Evolutionary conservation across 2,888 invertebrate genomes (phyloP).

Genomic region (Myopa tessellatipennis): DNA sequence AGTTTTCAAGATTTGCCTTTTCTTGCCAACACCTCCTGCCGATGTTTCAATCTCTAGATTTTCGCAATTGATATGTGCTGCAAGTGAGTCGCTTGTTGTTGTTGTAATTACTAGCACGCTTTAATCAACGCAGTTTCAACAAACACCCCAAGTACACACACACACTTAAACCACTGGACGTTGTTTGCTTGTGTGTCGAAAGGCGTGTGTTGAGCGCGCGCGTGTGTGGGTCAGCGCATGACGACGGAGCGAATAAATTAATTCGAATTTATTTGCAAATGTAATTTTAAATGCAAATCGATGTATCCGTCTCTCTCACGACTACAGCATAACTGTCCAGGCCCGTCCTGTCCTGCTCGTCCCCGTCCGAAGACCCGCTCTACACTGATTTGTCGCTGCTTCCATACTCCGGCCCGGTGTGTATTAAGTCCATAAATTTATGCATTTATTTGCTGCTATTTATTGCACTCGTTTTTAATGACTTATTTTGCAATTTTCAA

Average conservation of each 20-base stretch:
- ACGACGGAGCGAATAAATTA: slow-evolving; percentile 37
- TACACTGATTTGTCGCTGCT: not conserved
- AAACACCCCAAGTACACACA: not conserved
- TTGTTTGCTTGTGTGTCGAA: not conserved
- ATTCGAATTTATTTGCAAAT: slow-evolving; percentile 45
- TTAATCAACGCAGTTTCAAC: slow-evolving; percentile 25
- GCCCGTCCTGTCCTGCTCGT: slow-evolving; percentile 3
- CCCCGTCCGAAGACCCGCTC: not conserved
- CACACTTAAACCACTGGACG: not conserved
- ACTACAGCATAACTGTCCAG: not conserved
- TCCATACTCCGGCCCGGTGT: not conserved
- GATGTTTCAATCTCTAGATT: slow-evolving; percentile 37
- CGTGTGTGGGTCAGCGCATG: slow-evolving; percentile 29
- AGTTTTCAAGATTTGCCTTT: not conserved
- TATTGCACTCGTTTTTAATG: slow-evolving; percentile 61
- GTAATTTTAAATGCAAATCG: slow-evolving; percentile 49
- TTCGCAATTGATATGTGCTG: slow-evolving; percentile 8
- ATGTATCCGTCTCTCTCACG: slow-evolving; percentile 3
- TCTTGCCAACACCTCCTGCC: not conserved
- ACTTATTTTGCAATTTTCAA: slow-evolving; percentile 55
- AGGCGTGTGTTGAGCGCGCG: slow-evolving; percentile 5
- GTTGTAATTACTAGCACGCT: slow-evolving; percentile 31
- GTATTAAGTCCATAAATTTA: slow-evolving; percentile 49
- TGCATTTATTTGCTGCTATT: slow-evolving; percentile 57
- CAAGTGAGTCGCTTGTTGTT: slow-evolving; percentile 15